Base-by-base conservation (phyloP, 2,113 vertebrate species). In the Lamprotornis superbus region DNA sequence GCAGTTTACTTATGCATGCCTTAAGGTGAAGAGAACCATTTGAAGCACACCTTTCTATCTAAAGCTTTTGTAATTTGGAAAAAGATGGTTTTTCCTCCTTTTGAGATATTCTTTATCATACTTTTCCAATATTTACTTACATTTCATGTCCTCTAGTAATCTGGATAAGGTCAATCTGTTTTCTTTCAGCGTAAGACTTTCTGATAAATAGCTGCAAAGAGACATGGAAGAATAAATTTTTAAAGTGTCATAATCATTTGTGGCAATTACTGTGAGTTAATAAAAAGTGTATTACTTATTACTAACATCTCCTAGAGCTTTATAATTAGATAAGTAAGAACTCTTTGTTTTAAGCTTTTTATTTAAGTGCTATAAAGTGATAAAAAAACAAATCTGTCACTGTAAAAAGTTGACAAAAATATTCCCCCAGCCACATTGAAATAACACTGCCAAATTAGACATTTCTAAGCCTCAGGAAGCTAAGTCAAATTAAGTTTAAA, bases 131-230 rank as follows among this genome's bases (percentile, higher is more conserved):
- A 20, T 79, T 97, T 94, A 98, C 99, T 98, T 98, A 99, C 99
- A 97, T 98, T 98, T 99, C 99, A 99, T 99, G 24, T 96, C 96
- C 40, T 99, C 99, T 15, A 98, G 97, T 95, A 99, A 97, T 87
- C 98, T 98, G 21, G 97, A 97, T 57, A 99, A 97, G 7, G 95
- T 97, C 74, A 97, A 95, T 95, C 96, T 98, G 49, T 98, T 97
- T 16, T 98, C 98, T 96, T 98, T 99, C 87, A 99, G 95, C 80
- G 96, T 98, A 73, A 99, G 96, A 94, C 97, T 98, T 96, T 99
- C 99, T 52, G 97, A 98, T 96, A 99, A 98, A 91, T 99, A 99
- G 96, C 99, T 99, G 69, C 12, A 82, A 82, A 74, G 52, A 94
- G 47, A 82, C 15, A 83, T 3, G 10, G 57, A 83, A 84, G 27